Evolutionary conservation across 2,888 invertebrate genomes (phyloP), one percentile per base, ranked within the genome.

Genomic region (Lissocephala sabroskyi): DNA sequence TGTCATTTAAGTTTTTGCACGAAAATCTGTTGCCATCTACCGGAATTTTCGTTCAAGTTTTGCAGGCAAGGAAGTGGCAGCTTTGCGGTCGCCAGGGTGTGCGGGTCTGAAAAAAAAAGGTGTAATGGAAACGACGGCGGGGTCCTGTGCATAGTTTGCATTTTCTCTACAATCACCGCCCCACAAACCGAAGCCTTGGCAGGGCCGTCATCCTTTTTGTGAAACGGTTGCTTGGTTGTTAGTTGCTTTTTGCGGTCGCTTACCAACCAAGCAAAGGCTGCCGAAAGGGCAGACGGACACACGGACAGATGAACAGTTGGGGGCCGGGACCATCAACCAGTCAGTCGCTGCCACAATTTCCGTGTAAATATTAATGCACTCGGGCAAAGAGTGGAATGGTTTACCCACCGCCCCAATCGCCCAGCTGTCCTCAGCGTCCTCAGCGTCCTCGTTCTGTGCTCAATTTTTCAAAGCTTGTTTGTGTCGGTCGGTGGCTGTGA

Each of bases 401-500:
- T n/a, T n/a, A n/a, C n/a, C n/a, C n/a, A n/a, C n/a, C n/a, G n/a
- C n/a, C n/a, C n/a, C n/a, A n/a, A n/a, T n/a, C n/a, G n/a, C n/a
- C n/a, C n/a, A n/a, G n/a, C n/a, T n/a, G n/a, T n/a, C n/a, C n/a
- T n/a, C n/a, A n/a, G n/a, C n/a, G n/a, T n/a, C n/a, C n/a, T n/a
- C n/a, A n/a, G 23, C 4, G 33, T 19, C 56, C 47, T 44, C 37
- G 67, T 53, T n/a, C 49, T 67, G 65, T 56, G 53, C 66, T 68
- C 65, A 61, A 68, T 68, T 68, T 68, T 68, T 73, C 73, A 73
- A 73, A 65, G 68, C 63, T 73, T 65, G 73, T 68, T 73, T 73
- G 57, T 71, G 67, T 59, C 65, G 62, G 50, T 62, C 17, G 33
- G 11, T 29, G 19, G 17, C 30, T 23, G 23, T 23, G 23, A 23